phyloP scores from a whole-genome alignment of 2,888 invertebrate species.

The Antheraea assamensis region DNA sequence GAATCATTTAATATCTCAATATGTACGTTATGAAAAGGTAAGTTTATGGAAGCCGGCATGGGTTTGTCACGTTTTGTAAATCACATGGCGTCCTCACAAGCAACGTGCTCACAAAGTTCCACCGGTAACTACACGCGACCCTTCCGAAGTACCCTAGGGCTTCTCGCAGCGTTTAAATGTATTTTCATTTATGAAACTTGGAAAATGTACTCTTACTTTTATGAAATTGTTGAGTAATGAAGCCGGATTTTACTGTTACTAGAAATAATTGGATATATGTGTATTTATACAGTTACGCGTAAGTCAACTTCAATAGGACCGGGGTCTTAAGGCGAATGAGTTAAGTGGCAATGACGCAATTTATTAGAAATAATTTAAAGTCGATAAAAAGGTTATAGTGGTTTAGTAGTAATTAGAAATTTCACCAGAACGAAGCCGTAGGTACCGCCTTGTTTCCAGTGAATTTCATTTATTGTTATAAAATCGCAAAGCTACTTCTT shows the following conservation, averaged over 20 bases:
- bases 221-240: background rate
- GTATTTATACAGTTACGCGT: no score
- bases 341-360: no score
- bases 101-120: background rate
- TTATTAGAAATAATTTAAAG: no score
- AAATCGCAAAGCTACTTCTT: no score
- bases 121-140: background rate
- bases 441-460: no score
- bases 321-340: no score
- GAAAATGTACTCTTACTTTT: background rate
- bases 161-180: background rate
- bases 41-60: background rate
- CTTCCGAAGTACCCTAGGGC: background rate
- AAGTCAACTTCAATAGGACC: no score
- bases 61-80: slow-evolving; percentile 4
- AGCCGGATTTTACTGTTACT: background rate
- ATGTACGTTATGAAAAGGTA: background rate
- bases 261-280: background rate
- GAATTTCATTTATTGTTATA: no score
- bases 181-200: background rate
- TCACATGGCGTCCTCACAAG: slow-evolving; percentile 1
- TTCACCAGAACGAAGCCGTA: no score
- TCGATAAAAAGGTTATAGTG: no score
- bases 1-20: background rate
- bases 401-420: no score